These are phyloP conservation scores for Falco berigora DNA, from an alignment of 2,797 vertebrate genomes.

Conservation along the genomic window DNA sequence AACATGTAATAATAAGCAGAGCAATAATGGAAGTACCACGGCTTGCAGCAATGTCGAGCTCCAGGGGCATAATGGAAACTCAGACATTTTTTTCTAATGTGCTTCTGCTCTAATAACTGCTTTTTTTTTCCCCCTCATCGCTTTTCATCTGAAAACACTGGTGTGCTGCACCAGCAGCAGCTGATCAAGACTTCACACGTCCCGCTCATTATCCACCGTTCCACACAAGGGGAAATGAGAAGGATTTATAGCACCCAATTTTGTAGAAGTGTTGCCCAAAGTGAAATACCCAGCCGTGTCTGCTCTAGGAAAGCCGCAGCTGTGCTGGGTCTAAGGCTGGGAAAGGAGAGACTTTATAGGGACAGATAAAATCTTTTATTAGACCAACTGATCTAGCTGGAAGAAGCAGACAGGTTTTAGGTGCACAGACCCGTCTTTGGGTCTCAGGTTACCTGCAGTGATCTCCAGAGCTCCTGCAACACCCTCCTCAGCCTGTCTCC, in stretches of 20 bases:
- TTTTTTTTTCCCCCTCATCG: background rate
- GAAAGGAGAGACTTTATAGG: background rate
- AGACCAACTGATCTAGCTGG: background rate
- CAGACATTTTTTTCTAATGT: background rate
- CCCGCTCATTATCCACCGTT: background rate
- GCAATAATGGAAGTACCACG: background rate
- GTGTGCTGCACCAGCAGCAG: slow-evolving; percentile 12
- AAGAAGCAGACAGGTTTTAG: background rate
- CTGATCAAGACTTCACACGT: slow-evolving; percentile 27
- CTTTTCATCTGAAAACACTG: slow-evolving; percentile 1
- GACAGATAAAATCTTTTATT: slow-evolving; percentile 46
- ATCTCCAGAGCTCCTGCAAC: background rate
- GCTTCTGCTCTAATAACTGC: slow-evolving; percentile 46
- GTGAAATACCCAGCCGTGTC: background rate
- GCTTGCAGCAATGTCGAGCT: background rate
- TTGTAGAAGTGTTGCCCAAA: background rate
- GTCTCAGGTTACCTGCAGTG: background rate
- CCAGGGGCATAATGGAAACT: background rate
- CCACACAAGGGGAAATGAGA: background rate
- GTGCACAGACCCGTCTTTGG: background rate
- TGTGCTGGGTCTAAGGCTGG: background rate
- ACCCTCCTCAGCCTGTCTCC: background rate
- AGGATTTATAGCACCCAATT: slow-evolving; percentile 31
- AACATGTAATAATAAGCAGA: background rate
- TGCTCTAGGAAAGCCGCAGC: background rate